These are phyloP conservation scores for Catharus ustulatus DNA, from an alignment of 2,797 vertebrate species.

Conservation along the genomic window DNA sequence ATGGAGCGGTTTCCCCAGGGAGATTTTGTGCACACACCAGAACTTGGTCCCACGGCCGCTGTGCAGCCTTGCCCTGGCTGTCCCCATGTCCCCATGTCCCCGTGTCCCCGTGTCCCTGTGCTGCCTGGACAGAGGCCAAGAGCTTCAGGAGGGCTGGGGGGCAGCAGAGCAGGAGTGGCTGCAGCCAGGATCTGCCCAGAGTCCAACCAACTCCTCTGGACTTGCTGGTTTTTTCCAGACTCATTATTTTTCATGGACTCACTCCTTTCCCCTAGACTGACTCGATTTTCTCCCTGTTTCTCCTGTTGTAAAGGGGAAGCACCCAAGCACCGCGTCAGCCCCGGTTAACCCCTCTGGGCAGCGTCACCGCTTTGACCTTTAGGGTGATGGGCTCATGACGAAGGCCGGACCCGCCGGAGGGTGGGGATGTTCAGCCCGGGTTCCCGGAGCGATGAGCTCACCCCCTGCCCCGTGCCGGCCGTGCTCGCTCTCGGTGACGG, in stretches of 20 bases:
- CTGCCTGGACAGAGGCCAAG: fast-evolving
- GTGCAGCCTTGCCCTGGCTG: background rate
- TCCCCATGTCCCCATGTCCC: background rate
- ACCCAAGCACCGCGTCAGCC: background rate
- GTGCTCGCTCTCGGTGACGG: background rate
- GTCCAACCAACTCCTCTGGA: fast-evolving
- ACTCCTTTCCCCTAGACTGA: fast-evolving
- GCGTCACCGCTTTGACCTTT: background rate
- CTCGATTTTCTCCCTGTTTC: background rate
- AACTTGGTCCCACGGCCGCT: fast-evolving
- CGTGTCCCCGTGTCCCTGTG: background rate
- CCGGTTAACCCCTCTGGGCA: background rate
- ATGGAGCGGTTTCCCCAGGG: fast-evolving
- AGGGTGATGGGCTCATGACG: background rate
- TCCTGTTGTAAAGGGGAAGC: background rate
- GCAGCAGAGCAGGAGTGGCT: background rate
- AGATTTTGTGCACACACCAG: background rate
- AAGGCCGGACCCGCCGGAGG: background rate
- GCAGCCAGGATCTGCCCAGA: background rate
- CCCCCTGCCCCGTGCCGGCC: background rate
- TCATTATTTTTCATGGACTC: fast-evolving
- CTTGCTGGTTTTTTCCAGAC: background rate
- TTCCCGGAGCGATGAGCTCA: background rate
- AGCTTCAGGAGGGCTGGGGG: fast-evolving
- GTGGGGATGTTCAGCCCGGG: background rate